Conservation (phyloP, 1,140 invertebrate genomes). For the Drosophila rhopaloa region DNA sequence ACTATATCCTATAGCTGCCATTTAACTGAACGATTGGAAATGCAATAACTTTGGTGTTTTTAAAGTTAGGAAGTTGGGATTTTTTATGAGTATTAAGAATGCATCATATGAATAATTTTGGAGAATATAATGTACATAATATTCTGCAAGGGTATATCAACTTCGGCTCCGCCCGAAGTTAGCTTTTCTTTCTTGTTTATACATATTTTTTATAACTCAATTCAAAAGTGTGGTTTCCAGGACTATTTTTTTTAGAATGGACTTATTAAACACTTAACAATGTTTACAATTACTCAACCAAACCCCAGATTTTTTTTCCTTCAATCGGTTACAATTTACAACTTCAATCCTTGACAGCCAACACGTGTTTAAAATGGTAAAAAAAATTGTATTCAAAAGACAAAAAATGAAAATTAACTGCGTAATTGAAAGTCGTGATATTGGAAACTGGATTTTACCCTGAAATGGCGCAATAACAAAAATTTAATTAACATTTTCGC, state of each 20-base stretch:
- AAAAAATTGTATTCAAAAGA: constrained; percentile 25
- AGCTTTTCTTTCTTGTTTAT: too few species aligned
- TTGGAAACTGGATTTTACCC: constrained; percentile 20
- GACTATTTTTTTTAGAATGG: constrained; percentile 2
- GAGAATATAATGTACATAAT: too few species aligned
- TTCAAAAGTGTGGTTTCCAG: constrained; percentile 7
- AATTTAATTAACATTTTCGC: constrained; percentile 76
- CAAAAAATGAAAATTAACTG: constrained; percentile 45
- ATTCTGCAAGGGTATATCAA: too few species aligned
- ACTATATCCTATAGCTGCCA: too few species aligned
- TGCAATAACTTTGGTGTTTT: too few species aligned
- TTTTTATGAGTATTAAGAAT: too few species aligned
- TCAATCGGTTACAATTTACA: constrained; percentile 3
- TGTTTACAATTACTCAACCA: constrained; percentile 33
- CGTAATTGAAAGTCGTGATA: constrained; percentile 52
- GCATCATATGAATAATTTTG: too few species aligned
- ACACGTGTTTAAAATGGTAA: constrained; percentile 52
- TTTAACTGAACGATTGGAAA: too few species aligned
- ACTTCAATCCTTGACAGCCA: constrained; percentile 33
- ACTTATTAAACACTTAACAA: constrained; percentile 26
- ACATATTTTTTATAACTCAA: neutral
- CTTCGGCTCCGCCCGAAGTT: too few species aligned
- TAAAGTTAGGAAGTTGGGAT: too few species aligned
- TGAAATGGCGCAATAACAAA: constrained; percentile 70
- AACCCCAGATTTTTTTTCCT: constrained; percentile 2